Conservation (phyloP, 2,888 invertebrate species). For the Lasiommata megera region DNA sequence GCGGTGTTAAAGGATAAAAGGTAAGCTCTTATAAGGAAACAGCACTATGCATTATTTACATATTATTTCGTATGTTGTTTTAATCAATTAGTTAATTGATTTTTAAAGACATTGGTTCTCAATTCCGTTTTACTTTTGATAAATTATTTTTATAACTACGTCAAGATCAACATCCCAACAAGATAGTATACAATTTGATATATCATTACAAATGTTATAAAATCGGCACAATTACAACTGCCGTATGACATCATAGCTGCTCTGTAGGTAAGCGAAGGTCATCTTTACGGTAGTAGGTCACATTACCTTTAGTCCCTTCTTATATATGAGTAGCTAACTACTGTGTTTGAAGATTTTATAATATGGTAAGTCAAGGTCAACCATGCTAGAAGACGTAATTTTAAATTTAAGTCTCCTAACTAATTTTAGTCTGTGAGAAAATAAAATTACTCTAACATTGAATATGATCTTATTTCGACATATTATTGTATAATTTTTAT, state of each 20-base stretch:
- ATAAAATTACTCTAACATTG: too few relatives aligned
- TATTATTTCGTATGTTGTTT: background rate
- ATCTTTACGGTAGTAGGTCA: constrained; percentile 24
- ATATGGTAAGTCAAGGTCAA: constrained; percentile 33
- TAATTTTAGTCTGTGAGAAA: too few relatives aligned
- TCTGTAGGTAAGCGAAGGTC: constrained; percentile 32
- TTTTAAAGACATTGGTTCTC: background rate
- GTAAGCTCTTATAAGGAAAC: constrained; percentile 46
- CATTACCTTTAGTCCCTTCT: background rate
- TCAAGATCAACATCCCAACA: too few relatives aligned
- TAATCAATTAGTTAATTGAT: background rate
- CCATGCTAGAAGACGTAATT: constrained; percentile 18
- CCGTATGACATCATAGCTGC: constrained; percentile 36
- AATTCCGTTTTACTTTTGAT: background rate
- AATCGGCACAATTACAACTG: background rate
- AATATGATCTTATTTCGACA: too few relatives aligned
- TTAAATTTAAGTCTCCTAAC: too few relatives aligned
- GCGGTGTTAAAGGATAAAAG: constrained; percentile 45
- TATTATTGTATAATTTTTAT: too few relatives aligned
- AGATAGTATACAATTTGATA: too few relatives aligned
- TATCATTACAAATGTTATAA: background rate
- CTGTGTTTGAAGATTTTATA: background rate
- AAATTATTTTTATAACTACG: too few relatives aligned
- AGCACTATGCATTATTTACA: background rate
- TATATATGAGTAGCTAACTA: too few relatives aligned